These are phyloP conservation scores for Apomyelois bistriatella DNA, from an alignment of 2,888 invertebrate species.

Conservation along the genomic window DNA sequence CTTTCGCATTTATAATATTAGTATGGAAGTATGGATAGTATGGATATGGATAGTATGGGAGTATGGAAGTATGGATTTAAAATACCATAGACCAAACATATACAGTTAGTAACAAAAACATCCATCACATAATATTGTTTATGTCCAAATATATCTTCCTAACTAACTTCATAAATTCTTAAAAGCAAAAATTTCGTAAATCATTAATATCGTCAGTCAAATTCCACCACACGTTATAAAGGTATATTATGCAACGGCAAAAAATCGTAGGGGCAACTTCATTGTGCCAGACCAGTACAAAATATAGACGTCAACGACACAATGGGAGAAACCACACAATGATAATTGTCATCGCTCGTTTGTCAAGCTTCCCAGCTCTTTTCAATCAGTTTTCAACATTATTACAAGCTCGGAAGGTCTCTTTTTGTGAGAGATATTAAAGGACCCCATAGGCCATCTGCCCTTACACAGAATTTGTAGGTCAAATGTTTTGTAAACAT, in stretches of 20 bases:
- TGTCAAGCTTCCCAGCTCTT: slow-evolving; percentile 52
- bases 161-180: no score
- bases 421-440: slow-evolving; percentile 10
- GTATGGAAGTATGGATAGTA: no score
- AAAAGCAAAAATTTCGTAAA: neutral
- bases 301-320: slow-evolving; percentile 57
- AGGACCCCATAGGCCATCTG: slow-evolving; percentile 48
- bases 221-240: neutral
- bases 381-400: slow-evolving; percentile 33
- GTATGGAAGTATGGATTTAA: no score
- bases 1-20: no score
- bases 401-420: slow-evolving; percentile 40
- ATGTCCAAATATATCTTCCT: no score
- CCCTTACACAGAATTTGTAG: slow-evolving; percentile 50
- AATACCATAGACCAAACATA: no score
- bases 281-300: slow-evolving; percentile 35
- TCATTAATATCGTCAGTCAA: neutral
- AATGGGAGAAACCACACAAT: slow-evolving; percentile 61
- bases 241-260: slow-evolving; percentile 9
- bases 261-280: slow-evolving; percentile 20
- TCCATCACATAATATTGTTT: no score
- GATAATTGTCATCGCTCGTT: slow-evolving; percentile 72
- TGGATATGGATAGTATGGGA: no score
- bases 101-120: no score
- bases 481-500: slow-evolving; percentile 69